Percentiles rank a stretch among this genome's conserved stretches.
phyloP scores from a whole-genome alignment of 2,113 vertebrate species.

The Psilopogon haemacephalus region DNA sequence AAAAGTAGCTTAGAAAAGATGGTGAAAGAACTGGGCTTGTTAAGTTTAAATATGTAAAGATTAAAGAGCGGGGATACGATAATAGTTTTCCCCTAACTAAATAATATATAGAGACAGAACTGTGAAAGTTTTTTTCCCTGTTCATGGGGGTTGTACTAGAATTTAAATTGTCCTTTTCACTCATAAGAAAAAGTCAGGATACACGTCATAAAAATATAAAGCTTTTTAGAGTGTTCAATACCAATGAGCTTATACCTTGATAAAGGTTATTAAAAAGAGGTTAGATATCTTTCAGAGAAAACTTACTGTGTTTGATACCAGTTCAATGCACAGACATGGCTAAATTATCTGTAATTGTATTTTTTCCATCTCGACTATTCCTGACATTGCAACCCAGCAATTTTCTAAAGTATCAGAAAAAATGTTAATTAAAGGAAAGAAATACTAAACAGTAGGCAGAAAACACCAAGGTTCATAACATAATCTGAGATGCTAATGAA shows the following conservation, averaged over 20 bases:
- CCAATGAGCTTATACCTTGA: not conserved
- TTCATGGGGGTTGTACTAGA: not conserved
- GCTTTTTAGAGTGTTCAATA: not conserved
- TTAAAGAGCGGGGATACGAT: not conserved
- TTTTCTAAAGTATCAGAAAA: not conserved
- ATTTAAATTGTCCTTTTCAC: not conserved
- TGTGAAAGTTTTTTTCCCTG: not conserved
- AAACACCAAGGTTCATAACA: not conserved
- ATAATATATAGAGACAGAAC: not conserved
- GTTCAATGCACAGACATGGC: not conserved
- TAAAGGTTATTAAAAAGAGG: not conserved
- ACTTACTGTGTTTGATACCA: not conserved
- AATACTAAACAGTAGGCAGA: not conserved
- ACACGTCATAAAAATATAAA: not conserved
- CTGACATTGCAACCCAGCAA: not conserved
- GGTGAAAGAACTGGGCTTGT: not conserved
- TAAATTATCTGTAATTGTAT: not conserved
- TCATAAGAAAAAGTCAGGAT: not conserved
- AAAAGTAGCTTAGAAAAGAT: not conserved
- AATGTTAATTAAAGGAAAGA: not conserved
- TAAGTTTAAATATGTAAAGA: not conserved
- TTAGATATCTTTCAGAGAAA: not conserved
- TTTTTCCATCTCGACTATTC: not conserved
- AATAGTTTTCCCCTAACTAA: not conserved
- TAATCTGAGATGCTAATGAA: not conserved